Base-by-base conservation (phyloP, 2,113 vertebrate species). In the Drymodes brunneopygia region DNA sequence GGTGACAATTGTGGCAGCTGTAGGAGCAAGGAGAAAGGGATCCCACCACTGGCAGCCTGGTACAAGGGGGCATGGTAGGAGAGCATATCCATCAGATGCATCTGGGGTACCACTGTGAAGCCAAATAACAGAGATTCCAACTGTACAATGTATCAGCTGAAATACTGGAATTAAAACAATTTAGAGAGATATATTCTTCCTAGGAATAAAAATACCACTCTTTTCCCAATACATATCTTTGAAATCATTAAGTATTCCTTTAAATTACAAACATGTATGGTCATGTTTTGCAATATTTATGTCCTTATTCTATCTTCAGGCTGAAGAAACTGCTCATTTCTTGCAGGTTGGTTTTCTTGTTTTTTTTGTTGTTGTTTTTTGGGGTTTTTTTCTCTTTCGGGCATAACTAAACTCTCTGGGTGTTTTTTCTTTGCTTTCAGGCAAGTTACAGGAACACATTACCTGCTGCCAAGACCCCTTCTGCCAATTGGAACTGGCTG, bases 21-120 rank as follows among this genome's bases (percentile, higher is more conserved):
- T 3, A 72, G 47, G 27, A 78, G 10, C 18, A 24, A 77, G 38
- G 28, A 48, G 29, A 53, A 60, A 48, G 20, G 61, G 29, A 75
- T 33, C 21, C 15, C 18, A 5, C 29, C 47, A 9, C 38, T 15
- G 29, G 15, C 48, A 54, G 56, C 14, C 28, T 45, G 38, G 19
- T 19, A 36, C 84, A 64, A 54, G 47, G 14, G 51, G 28, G 6
- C 57, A 36, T 1, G 27, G 60, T 7, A 65, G 67, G 40, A 38
- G 15, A 66, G 27, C 0, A 8, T 24, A 29, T 31, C 40, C 24
- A 31, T 44, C 29, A 22, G 31, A 27, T 9, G 6, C 2, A 6
- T 27, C 25, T 0, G 0, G 15, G 35, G 12, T 27, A 53, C 61
- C 33, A 10, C 31, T 1, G 9, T 29, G 65, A 73, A 58, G n/a